Conservation (phyloP, 2,797 vertebrate species). For the Microcaecilia unicolor region DNA sequence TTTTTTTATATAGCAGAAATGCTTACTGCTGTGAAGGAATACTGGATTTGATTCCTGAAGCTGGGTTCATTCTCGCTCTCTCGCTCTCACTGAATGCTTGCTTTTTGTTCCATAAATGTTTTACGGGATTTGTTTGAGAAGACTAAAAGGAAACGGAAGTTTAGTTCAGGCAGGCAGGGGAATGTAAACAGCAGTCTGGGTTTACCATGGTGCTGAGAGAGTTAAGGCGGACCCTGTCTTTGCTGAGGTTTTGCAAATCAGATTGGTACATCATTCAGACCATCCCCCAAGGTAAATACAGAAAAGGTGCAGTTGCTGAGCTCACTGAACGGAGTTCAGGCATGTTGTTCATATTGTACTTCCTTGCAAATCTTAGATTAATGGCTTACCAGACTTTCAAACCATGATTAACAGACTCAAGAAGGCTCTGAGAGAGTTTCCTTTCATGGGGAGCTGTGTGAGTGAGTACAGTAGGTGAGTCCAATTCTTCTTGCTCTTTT, state of each 20-base stretch:
- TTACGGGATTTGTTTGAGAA: too few species aligned
- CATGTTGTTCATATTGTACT: slow-evolving; percentile 35
- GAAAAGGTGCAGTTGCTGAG: slow-evolving; percentile 59
- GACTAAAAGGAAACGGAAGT: too few species aligned
- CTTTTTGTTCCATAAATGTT: too few species aligned
- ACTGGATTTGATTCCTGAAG: too few species aligned
- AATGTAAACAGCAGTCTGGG: too few species aligned
- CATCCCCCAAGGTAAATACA: slow-evolving; percentile 58
- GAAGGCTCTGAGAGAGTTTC: slow-evolving; percentile 45
- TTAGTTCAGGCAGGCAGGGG: too few species aligned
- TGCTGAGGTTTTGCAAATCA: too few species aligned
- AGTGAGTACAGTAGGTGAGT: slow-evolving; percentile 87
- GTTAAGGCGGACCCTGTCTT: slow-evolving; percentile 53
- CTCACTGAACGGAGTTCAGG: slow-evolving; percentile 37
- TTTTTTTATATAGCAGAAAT: too few species aligned
- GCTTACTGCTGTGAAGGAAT: too few species aligned
- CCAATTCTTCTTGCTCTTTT: slow-evolving; percentile 23
- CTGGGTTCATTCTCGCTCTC: too few species aligned
- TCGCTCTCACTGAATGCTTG: too few species aligned
- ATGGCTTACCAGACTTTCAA: slow-evolving; percentile 45
- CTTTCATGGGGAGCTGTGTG: slow-evolving; percentile 87
- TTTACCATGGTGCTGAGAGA: slow-evolving; percentile 11
- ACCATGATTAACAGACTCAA: slow-evolving; percentile 52
- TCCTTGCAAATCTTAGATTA: slow-evolving; percentile 39
- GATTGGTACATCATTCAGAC: slow-evolving; percentile 37